Percentiles rank a stretch among this genome's conserved stretches.
phyloP scores from a whole-genome alignment of 2,888 invertebrate genomes.

The Zeuzera pyrina region DNA sequence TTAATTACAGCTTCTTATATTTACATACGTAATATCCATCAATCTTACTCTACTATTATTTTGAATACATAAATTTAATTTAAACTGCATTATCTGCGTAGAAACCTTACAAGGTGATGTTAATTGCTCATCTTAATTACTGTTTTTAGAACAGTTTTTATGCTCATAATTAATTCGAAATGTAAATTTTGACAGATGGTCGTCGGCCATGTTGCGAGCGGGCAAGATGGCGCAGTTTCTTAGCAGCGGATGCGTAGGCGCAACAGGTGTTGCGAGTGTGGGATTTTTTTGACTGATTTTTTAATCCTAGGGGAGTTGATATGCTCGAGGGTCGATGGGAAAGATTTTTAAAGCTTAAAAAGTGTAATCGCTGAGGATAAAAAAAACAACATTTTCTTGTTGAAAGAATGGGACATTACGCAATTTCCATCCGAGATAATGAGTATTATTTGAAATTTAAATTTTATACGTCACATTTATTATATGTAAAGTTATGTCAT shows the following conservation, averaged over 20 bases:
- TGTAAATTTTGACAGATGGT: conserved; percentile 66
- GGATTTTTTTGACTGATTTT: conserved; percentile 31
- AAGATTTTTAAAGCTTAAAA: conserved; percentile 22
- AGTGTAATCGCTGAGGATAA: background rate
- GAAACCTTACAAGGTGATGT: too few relatives aligned
- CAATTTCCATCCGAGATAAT: too few relatives aligned
- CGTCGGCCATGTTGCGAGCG: conserved; percentile 33
- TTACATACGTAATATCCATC: too few relatives aligned
- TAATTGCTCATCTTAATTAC: background rate
- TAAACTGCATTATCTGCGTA: background rate
- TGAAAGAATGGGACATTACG: too few relatives aligned
- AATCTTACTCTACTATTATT: too few relatives aligned
- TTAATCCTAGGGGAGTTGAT: conserved; percentile 38
- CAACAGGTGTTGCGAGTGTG: conserved; percentile 52
- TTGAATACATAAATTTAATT: too few relatives aligned
- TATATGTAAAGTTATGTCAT: too few relatives aligned
- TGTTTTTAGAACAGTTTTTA: conserved; percentile 7
- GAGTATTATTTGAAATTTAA: too few relatives aligned
- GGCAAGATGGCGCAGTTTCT: conserved; percentile 44
- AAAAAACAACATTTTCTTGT: too few relatives aligned
- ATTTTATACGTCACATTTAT: too few relatives aligned
- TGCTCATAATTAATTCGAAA: conserved; percentile 31
- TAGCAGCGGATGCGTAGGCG: conserved; percentile 55
- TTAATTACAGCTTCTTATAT: too few relatives aligned
- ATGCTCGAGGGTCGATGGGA: conserved; percentile 48